These are phyloP conservation scores for Rissa tridactyla DNA, from an alignment of 2,113 vertebrate species.

Conservation along the genomic window DNA sequence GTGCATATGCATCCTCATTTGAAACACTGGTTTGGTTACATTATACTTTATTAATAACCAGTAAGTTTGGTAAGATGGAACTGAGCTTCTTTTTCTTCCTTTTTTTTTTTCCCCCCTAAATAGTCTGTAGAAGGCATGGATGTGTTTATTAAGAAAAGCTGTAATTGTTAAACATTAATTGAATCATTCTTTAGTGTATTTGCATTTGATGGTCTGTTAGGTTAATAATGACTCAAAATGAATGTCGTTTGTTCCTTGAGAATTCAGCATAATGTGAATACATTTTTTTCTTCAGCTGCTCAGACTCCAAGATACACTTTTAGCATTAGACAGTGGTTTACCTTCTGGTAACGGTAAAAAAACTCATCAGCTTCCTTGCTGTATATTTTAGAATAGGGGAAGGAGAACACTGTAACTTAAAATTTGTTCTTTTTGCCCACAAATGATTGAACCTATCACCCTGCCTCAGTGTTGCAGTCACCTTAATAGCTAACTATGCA, in stretches of 20 bases:
- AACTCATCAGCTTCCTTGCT: neutral
- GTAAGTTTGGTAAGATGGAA: neutral
- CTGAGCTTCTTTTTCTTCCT: neutral
- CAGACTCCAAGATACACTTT: neutral
- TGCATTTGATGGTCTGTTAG: constrained; percentile 22
- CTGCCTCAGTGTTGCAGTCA: neutral
- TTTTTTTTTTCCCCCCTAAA: neutral
- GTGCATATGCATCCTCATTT: neutral
- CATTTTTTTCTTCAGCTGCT: neutral
- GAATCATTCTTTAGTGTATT: neutral
- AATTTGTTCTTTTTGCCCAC: neutral
- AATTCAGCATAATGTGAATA: neutral
- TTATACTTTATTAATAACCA: neutral
- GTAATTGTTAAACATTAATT: constrained; percentile 6
- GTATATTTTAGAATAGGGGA: neutral
- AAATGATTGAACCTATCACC: neutral
- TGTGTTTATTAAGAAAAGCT: neutral
- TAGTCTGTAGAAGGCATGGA: neutral
- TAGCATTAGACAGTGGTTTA: neutral
- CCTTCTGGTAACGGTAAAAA: neutral
- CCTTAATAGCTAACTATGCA: neutral
- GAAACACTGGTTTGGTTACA: neutral
- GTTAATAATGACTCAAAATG: constrained; percentile 2
- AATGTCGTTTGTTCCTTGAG: neutral
- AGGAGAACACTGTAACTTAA: neutral